A percentile compares a stretch with the other conserved stretches of the same genome.
Evolutionary conservation across 1,140 invertebrate genomes (phyloP).

Genomic region (Armadillidium nasatum): DNA sequence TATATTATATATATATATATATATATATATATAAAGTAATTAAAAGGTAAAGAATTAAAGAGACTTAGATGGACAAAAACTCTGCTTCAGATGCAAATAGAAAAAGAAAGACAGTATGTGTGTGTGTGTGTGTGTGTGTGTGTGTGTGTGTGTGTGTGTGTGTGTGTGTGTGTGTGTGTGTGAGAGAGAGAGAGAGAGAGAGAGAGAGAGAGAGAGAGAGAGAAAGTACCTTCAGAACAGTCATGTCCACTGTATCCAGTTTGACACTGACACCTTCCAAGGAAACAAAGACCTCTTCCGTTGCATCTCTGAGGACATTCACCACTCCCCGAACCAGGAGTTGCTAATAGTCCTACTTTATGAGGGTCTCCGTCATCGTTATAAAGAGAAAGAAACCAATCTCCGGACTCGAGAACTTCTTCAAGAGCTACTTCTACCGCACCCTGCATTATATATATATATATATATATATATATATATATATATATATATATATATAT

Average conservation of each 20-base stretch:
- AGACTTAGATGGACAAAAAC: too few species aligned
- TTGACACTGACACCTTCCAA: slow-evolving; percentile 92
- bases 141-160: too few species aligned
- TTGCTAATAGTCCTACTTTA: slow-evolving; percentile 47
- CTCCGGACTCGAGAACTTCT: slow-evolving; percentile 88
- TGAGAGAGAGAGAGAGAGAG: too few species aligned
- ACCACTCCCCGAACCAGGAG: slow-evolving; percentile 54
- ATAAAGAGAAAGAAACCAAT: slow-evolving; percentile 92
- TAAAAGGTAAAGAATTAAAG: too few species aligned
- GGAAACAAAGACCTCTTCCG: slow-evolving; percentile 89
- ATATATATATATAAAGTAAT: too few species aligned
- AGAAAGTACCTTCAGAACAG: slow-evolving; percentile 95
- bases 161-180: too few species aligned
- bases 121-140: too few species aligned
- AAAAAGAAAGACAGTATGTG: too few species aligned
- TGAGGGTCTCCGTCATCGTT: slow-evolving; percentile 79
- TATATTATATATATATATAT: too few species aligned
- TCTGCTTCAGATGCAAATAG: too few species aligned
- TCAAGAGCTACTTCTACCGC: slow-evolving; percentile 30
- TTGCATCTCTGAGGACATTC: slow-evolving; percentile 94
- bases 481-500: not conserved
- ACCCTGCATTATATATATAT: slow-evolving; percentile 18
- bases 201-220: too few species aligned
- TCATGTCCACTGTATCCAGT: slow-evolving; percentile 91
- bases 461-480: slow-evolving; percentile 3